phyloP scores from a whole-genome alignment of 1,140 invertebrate genomes.

The Papilio polyxenes region DNA sequence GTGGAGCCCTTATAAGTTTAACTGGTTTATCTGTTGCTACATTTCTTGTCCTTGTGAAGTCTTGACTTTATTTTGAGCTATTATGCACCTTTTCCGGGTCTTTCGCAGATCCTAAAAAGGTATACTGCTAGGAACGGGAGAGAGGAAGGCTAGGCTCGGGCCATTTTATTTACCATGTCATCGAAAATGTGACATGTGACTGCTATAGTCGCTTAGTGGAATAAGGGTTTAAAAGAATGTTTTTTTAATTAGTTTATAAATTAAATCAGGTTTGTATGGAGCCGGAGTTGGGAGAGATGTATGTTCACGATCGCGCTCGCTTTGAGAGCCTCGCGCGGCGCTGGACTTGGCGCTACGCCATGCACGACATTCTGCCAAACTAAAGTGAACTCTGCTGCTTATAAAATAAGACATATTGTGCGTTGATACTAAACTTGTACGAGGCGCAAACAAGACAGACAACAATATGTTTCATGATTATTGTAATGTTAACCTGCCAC shows the following conservation, averaged over 20 bases:
- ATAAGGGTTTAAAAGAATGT: no score
- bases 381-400: conserved; percentile 33
- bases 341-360: conserved; percentile 97
- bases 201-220: neutral
- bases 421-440: neutral
- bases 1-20: neutral
- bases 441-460: neutral
- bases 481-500: neutral
- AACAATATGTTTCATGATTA: no score
- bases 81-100: no score
- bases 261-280: conserved; percentile 92
- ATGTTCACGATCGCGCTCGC: conserved; percentile 86
- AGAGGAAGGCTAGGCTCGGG: no score
- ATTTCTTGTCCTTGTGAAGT: no score
- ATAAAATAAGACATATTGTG: neutral
- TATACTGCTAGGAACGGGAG: no score
- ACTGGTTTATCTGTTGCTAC: no score
- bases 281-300: conserved; percentile 90
- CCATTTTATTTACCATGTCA: no score
- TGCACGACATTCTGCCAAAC: conserved; percentile 89
- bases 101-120: no score
- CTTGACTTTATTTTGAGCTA: no score
- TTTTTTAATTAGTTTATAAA: neutral
- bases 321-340: conserved; percentile 92
- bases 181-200: no score